A percentile compares a stretch with the other conserved stretches of the same genome.
These are phyloP conservation scores for Fabriciana adippe DNA, from an alignment of 2,888 invertebrate genomes.

Conservation along the genomic window DNA sequence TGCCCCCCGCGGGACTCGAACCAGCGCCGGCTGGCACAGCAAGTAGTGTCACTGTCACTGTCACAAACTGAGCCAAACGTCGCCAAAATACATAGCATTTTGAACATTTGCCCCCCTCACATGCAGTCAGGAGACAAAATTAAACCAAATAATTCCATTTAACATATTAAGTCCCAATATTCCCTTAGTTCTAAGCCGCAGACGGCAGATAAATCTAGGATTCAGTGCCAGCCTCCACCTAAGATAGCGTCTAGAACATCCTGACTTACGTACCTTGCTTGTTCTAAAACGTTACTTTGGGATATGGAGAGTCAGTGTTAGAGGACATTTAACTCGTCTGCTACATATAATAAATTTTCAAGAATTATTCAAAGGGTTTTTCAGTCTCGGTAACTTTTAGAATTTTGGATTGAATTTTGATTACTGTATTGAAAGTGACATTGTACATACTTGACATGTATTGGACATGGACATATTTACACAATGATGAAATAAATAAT, in stretches of 20 bases:
- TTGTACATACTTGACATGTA: too few species aligned
- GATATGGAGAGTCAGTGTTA: not conserved
- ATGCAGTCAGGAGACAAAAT: too few species aligned
- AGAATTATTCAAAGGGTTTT: not conserved
- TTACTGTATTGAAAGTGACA: too few species aligned
- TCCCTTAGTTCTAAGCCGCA: not conserved
- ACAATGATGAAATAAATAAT: too few species aligned
- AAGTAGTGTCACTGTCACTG: too few species aligned
- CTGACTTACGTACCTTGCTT: not conserved
- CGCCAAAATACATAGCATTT: too few species aligned
- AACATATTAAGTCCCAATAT: not conserved
- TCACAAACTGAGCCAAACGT: too few species aligned
- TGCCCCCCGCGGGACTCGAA: too few species aligned
- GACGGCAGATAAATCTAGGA: slow-evolving; percentile 12
- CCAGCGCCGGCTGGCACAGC: too few species aligned
- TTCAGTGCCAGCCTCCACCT: slow-evolving; percentile 5
- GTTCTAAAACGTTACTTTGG: slow-evolving; percentile 36
- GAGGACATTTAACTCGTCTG: slow-evolving; percentile 1
- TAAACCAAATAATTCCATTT: not conserved
- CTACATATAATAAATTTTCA: not conserved
- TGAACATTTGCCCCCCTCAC: too few species aligned
- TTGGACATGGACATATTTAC: too few species aligned
- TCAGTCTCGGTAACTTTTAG: not conserved
- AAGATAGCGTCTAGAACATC: slow-evolving; percentile 34
- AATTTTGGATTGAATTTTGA: too few species aligned